A percentile compares a stretch with the other conserved stretches of the same genome.
Evolutionary conservation across 2,797 vertebrate species (phyloP).

Genomic region (Ptychobarbus kaznakovi): DNA sequence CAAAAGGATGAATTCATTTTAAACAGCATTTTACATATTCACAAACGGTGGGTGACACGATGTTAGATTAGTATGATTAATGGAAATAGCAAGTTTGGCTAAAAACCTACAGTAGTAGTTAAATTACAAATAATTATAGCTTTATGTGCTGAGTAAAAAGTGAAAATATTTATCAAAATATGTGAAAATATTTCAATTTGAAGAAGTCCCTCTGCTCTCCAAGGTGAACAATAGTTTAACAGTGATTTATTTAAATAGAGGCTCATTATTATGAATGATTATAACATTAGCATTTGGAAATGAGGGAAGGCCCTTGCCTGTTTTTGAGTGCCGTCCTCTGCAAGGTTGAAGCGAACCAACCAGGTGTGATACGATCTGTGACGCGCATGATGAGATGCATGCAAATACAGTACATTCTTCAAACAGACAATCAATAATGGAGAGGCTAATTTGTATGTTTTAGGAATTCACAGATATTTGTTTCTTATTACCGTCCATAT

Average conservation of each 20-base stretch:
- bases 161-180: background rate
- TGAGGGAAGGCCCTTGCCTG: background rate
- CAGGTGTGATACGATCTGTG: slow-evolving; percentile 31
- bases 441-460: slow-evolving; percentile 35
- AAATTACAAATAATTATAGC: background rate
- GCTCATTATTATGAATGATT: slow-evolving; percentile 35
- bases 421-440: slow-evolving; percentile 43
- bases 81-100: no score
- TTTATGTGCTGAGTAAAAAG: background rate
- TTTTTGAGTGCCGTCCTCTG: background rate
- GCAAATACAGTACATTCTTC: slow-evolving; percentile 37
- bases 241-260: slow-evolving; percentile 33
- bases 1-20: background rate
- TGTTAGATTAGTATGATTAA: background rate
- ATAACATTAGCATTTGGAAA: slow-evolving; percentile 31
- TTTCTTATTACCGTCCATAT: slow-evolving; percentile 45
- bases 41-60: background rate
- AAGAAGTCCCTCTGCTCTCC: background rate
- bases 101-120: background rate
- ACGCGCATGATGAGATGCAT: slow-evolving; percentile 10
- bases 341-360: slow-evolving; percentile 31
- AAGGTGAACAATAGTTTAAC: background rate
- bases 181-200: background rate
- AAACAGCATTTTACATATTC: background rate
- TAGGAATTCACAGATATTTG: slow-evolving; percentile 34